A percentile compares a stretch with the other conserved stretches of the same genome.
Conservation (phyloP, 2,113 vertebrate genomes). For the Zapornia atra region DNA sequence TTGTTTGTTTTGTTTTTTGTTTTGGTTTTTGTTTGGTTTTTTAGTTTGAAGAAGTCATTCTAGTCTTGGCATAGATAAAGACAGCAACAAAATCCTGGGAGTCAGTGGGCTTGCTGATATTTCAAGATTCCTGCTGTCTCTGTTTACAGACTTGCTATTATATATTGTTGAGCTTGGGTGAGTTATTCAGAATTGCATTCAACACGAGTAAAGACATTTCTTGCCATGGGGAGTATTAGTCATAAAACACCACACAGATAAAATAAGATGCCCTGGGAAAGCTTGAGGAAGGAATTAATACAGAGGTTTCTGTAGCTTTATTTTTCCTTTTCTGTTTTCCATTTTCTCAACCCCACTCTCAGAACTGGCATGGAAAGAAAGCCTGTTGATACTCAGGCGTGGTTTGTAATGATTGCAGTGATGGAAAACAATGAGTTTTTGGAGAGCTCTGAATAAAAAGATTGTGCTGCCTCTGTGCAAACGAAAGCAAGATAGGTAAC, state of each 20-base stretch:
- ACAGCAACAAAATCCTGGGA: background rate
- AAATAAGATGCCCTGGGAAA: background rate
- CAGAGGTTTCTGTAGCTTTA: background rate
- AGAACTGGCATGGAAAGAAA: background rate
- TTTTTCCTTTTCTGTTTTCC: background rate
- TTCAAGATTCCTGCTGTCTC: conserved; percentile 18
- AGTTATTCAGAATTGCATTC: background rate
- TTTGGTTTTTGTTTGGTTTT: background rate
- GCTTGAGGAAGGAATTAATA: background rate
- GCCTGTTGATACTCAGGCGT: background rate
- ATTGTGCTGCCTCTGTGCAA: background rate
- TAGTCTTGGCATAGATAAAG: background rate
- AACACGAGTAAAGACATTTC: background rate
- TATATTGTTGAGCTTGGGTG: background rate
- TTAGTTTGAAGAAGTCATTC: background rate
- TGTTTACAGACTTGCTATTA: conserved; percentile 11
- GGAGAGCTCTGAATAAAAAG: background rate
- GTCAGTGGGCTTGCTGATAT: background rate
- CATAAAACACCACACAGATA: background rate
- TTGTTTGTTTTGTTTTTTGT: background rate
- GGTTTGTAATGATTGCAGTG: background rate
- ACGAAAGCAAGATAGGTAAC: background rate
- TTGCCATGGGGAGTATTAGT: background rate
- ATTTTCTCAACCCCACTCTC: background rate
- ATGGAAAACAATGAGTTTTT: background rate